phyloP scores from a whole-genome alignment of 2,113 vertebrate species.

The Phalacrocorax aristotelis region DNA sequence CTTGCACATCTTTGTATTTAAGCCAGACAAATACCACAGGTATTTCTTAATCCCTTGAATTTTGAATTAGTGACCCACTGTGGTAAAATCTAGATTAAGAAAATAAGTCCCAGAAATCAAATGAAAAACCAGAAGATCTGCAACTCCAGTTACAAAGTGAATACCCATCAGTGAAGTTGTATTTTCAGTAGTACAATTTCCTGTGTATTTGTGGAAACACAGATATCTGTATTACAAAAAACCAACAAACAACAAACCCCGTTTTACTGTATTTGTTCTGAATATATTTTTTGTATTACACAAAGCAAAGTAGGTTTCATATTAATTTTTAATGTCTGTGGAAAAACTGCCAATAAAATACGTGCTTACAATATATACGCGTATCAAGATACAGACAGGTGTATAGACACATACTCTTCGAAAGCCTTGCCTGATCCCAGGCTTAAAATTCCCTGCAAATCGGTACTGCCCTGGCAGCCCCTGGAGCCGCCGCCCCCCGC shows the following conservation, averaged over 20 bases:
- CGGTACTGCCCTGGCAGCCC: too few relatives aligned
- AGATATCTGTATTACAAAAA: not conserved
- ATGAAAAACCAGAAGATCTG: not conserved
- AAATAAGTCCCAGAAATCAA: conserved; percentile 8
- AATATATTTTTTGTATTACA: not conserved
- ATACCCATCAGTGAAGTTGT: not conserved
- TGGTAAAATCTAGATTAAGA: not conserved
- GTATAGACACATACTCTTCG: not conserved
- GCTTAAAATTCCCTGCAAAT: not conserved
- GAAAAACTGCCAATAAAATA: not conserved
- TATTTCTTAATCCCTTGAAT: conserved; percentile 58
- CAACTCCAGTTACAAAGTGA: not conserved
- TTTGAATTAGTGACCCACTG: not conserved
- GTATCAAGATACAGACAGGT: not conserved
- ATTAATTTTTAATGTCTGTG: not conserved
- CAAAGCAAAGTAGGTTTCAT: not conserved
- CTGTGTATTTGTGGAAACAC: not conserved
- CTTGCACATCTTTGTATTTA: conserved; percentile 46
- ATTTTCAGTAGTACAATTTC: not conserved
- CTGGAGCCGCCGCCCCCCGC: not conserved
- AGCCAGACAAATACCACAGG: conserved; percentile 48
- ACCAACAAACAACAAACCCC: not conserved
- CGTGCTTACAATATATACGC: rapidly evolving
- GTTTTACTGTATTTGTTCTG: not conserved
- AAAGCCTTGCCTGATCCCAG: not conserved